Percentiles rank a stretch among this genome's conserved stretches.
Evolutionary conservation across 2,113 vertebrate species (phyloP).

Genomic region (Nothocercus julius): DNA sequence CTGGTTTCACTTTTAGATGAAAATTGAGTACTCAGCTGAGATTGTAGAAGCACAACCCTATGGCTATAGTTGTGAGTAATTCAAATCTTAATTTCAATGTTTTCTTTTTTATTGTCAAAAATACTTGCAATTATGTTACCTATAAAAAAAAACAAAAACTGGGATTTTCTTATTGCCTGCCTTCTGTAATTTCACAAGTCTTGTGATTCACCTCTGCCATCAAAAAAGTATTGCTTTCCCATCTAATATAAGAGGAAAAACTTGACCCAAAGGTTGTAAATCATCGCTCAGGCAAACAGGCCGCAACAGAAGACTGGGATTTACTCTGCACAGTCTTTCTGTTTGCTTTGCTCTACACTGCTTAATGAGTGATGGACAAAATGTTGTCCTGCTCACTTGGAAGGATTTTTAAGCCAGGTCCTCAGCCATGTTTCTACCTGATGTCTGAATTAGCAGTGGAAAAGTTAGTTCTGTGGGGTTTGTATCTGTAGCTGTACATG

Average conservation of each 20-base stretch:
- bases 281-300: background rate
- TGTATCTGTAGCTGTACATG: background rate
- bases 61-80: conserved; percentile 66
- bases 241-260: background rate
- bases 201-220: background rate
- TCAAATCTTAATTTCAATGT: conserved; percentile 66
- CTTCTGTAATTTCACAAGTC: conserved; percentile 36
- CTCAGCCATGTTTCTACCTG: background rate
- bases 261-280: conserved; percentile 12
- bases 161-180: conserved; percentile 44
- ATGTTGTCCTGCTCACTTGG: background rate
- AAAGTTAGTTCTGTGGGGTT: background rate
- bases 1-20: conserved; percentile 64
- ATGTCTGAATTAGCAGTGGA: background rate
- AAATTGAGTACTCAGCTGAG: conserved; percentile 42
- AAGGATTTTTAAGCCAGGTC: background rate
- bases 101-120: conserved; percentile 53
- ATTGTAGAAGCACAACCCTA: conserved; percentile 38
- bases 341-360: background rate
- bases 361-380: background rate
- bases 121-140: conserved; percentile 44
- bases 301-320: background rate
- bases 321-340: background rate
- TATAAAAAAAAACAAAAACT: background rate
- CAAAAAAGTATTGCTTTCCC: background rate